A percentile compares a stretch with the other conserved stretches of the same genome.
phyloP scores from a whole-genome alignment of 2,888 invertebrate species.

The Heliconius aoede region DNA sequence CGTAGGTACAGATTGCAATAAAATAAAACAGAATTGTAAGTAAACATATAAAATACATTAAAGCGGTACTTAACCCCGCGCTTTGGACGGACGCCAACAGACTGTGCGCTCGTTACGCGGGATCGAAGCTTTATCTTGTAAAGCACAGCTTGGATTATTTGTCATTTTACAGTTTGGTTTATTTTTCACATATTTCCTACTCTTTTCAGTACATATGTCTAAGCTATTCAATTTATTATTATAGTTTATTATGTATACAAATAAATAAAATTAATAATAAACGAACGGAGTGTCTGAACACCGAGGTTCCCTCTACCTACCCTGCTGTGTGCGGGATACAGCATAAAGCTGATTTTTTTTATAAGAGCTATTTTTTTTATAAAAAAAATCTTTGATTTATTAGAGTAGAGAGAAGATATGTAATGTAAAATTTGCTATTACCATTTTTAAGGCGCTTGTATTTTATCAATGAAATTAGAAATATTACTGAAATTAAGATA shows the following conservation, averaged over 20 bases:
- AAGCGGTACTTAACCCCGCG: neutral
- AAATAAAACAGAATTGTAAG: neutral
- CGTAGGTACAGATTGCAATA: neutral
- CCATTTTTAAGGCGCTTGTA: neutral
- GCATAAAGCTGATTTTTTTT: no score
- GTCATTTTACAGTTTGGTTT: neutral
- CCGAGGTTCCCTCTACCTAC: no score
- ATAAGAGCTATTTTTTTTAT: no score
- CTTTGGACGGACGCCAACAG: conserved; percentile 13
- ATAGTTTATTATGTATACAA: no score
- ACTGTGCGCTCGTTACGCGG: conserved; percentile 4
- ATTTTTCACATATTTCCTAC: neutral
- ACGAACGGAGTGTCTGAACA: no score
- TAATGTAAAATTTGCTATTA: neutral
- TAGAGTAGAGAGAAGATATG: neutral
- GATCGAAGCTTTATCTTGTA: conserved; percentile 12
- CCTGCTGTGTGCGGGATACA: no score
- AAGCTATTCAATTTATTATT: no score
- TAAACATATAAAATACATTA: neutral
- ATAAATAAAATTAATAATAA: no score
- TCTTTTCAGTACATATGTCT: no score
- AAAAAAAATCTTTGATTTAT: neutral
- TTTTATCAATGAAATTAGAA: no score
- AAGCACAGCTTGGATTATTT: neutral
- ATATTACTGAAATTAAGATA: no score